phyloP scores from a whole-genome alignment of 2,113 vertebrate species.

The Lagopus muta region DNA sequence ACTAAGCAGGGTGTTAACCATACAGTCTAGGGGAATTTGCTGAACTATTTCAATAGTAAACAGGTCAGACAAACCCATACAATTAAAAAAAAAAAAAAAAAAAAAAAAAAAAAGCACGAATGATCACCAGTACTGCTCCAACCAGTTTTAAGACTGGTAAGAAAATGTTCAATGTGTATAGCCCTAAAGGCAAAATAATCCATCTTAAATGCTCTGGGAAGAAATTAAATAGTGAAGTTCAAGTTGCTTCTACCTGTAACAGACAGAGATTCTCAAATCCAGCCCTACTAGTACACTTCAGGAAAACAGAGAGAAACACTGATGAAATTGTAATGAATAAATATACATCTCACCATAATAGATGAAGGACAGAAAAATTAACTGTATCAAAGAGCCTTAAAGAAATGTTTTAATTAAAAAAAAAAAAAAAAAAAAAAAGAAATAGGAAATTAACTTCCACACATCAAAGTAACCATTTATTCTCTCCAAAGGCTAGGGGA shows the following conservation, averaged over 20 bases:
- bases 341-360: neutral
- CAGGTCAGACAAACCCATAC: neutral
- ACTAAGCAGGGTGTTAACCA: neutral
- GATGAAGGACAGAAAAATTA: neutral
- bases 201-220: neutral
- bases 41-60: slow-evolving; percentile 9
- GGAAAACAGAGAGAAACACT: neutral
- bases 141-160: slow-evolving; percentile 39
- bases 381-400: neutral
- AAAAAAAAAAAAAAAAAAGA: neutral
- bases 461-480: neutral
- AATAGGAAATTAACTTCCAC: neutral
- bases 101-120: neutral
- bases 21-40: neutral
- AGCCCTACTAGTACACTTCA: neutral
- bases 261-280: neutral
- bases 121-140: neutral
- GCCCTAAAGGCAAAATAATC: slow-evolving; percentile 33
- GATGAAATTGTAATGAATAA: neutral
- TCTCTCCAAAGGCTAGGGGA: neutral
- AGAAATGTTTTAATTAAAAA: neutral
- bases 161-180: neutral
- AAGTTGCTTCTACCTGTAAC: neutral
- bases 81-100: neutral
- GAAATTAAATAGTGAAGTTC: neutral